A percentile compares a stretch with the other conserved stretches of the same genome.
These are phyloP conservation scores for Hoplias malabaricus DNA, from an alignment of 2,113 vertebrate species.

Conservation along the genomic window DNA sequence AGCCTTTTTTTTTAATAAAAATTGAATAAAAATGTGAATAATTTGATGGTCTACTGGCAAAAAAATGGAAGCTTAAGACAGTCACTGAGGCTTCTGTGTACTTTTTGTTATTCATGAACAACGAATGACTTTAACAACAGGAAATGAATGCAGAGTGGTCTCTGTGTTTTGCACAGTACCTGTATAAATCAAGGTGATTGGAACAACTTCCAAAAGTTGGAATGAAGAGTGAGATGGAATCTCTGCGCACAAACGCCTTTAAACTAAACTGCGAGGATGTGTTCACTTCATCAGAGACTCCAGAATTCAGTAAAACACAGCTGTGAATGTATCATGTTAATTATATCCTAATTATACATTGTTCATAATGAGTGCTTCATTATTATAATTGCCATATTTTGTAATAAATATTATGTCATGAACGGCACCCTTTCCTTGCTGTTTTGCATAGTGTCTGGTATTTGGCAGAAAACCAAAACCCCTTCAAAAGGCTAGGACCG, in stretches of 20 bases:
- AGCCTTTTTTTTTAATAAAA: too few relatives aligned
- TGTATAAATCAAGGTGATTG: too few relatives aligned
- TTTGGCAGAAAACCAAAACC: not conserved
- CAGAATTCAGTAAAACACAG: not conserved
- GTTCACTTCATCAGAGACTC: not conserved
- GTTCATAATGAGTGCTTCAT: not conserved
- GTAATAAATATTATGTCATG: not conserved
- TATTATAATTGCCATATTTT: not conserved
- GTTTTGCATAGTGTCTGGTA: not conserved
- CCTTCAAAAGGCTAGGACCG: not conserved
- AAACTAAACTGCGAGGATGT: not conserved
- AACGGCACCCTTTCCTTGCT: not conserved
- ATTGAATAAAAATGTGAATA: too few relatives aligned
- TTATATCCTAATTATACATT: not conserved
- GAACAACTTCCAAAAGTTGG: too few relatives aligned
- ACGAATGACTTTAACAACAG: too few relatives aligned
- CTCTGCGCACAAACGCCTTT: not conserved
- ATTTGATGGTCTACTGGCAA: too few relatives aligned
- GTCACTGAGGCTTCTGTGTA: too few relatives aligned
- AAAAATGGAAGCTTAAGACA: too few relatives aligned
- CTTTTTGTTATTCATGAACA: too few relatives aligned
- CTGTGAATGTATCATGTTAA: not conserved
- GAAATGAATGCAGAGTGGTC: too few relatives aligned
- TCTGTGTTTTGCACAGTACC: too few relatives aligned
- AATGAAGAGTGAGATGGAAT: slow-evolving; percentile 32